Evolutionary conservation across 2,797 vertebrate species (phyloP).

Genomic region (Falco peregrinus): DNA sequence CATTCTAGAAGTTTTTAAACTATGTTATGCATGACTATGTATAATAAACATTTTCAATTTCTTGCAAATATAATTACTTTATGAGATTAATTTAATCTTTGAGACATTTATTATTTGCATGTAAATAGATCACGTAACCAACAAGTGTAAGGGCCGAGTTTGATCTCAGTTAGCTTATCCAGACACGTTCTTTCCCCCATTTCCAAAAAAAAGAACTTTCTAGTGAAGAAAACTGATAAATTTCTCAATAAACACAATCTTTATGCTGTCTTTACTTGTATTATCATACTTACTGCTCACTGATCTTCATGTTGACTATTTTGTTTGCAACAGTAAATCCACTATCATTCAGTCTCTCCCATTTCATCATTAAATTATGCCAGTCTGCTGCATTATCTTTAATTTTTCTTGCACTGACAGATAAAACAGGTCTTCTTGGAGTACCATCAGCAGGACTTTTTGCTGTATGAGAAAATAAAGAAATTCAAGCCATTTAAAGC

Average conservation of each 20-base stretch:
- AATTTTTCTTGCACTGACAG: conserved; percentile 88
- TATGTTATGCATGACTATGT: background rate
- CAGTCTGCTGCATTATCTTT: conserved; percentile 94
- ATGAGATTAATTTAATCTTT: background rate
- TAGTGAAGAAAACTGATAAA: background rate
- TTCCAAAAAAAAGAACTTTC: background rate
- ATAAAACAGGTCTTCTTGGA: conserved; percentile 80
- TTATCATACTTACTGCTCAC: conserved; percentile 75
- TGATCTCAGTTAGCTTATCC: background rate
- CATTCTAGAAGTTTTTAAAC: background rate
- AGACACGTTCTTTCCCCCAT: background rate
- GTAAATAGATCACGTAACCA: background rate
- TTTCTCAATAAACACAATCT: background rate
- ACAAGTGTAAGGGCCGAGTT: background rate
- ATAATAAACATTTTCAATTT: background rate
- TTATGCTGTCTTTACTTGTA: background rate
- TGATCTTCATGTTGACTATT: conserved; percentile 84
- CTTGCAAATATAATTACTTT: background rate
- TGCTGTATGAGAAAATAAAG: conserved; percentile 29
- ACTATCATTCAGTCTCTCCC: conserved; percentile 85
- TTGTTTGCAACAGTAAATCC: conserved; percentile 80
- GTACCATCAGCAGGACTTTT: conserved; percentile 35
- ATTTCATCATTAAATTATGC: conserved; percentile 92
- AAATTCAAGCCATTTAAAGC: background rate
- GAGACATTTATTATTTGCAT: background rate